Evolutionary conservation across 2,888 invertebrate genomes (phyloP), one percentile per base, ranked within the genome.

Genomic region (Acanthococcus lagerstroemiae): DNA sequence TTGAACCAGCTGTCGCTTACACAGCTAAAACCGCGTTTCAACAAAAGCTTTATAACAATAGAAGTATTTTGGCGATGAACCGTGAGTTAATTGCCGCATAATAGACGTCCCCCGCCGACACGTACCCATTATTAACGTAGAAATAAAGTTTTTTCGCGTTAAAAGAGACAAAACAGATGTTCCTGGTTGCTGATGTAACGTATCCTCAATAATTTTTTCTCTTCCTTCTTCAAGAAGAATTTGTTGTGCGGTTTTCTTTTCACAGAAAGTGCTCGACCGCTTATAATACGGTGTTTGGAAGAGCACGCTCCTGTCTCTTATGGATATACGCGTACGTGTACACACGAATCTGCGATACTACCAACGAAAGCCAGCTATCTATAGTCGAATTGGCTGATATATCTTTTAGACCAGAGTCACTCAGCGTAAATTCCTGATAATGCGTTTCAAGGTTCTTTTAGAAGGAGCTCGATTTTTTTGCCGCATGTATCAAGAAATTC

Each of bases 51-150:
- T 30, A 9, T 52, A 61, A 61, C 61, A 61, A 61, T 52, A 61
- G 61, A 48, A 52, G 61, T 37, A 61, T 61, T 61, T 61, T 61
- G 61, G 61, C 61, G 61, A 61, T 61, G 61, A 61, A 61, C 61
- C 61, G 61, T 61, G 61, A 61, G 61, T 61, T 61, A 61, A 61
- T 61, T 61, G 61, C 50, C 30, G 61, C 61, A 61, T 61, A 61
- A 61, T 61, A 54, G 61, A 30, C 61, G 61, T 61, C 22, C 61
- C 61, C 61, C 61, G 61, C 61, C 61, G 61, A 61, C 61, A 61
- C 61, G 61, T 52, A 61, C 30, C 61, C 24, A 61, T 61, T 61
- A 61, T 61, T 52, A 24, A 17, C 48, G 37, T 50, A 52, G 24
- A 52, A 22, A 48, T 48, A 48, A 48, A 48, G 24, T 60, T 60